Base-by-base conservation (phyloP, 2,113 vertebrate genomes). In the Cololabis saira region DNA sequence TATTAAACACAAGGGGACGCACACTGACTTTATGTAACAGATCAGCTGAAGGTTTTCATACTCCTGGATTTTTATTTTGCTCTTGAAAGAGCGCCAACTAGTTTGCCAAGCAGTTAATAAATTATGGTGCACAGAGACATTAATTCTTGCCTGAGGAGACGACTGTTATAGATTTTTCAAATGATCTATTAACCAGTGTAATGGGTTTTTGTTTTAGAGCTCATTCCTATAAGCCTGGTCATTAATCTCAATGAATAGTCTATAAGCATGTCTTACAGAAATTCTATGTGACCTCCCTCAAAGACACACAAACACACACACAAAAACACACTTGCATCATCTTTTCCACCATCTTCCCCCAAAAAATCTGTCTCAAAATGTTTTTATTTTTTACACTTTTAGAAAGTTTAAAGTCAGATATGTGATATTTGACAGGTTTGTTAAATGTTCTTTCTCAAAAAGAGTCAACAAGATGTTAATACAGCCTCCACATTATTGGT, bases 161-260 rank as follows among this genome's bases (percentile, higher is more conserved):
- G 55, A 86, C 65, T 67, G 56, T 61, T 78, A 84, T 87, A 76
- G 77, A 87, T 88, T 90, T 91, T 87, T 80, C 61, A 83, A 84
- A 88, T 81, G 79, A 91, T 90, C 88, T 90, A 91, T 91, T 91
- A 90, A 72, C 68, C 69, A 49, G 40, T 60, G 74, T 89, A 90
- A 92, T 89, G 71, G 81, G 76, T 82, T 89, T 84, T 87, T 92
- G 81, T 90, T 91, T 90, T 81, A 90, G 80, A 81, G 72, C 73
- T 84, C 61, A 63, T 84, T 89, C 74, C 72, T 73, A 78, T 84
- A 82, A 81, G 74, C 62, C 64, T 42, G 5, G 16, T 61, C 77
- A 90, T 92, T 89, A 79, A 90, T 91, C 85, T 88, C 75, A 87
- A 90, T 87, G 86, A 87, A 88, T 87, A 83, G 73, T 70, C 67